A percentile compares a stretch with the other conserved stretches of the same genome.
Evolutionary conservation across 2,888 invertebrate species (phyloP).

Genomic region (Lithophane semibrunnea): DNA sequence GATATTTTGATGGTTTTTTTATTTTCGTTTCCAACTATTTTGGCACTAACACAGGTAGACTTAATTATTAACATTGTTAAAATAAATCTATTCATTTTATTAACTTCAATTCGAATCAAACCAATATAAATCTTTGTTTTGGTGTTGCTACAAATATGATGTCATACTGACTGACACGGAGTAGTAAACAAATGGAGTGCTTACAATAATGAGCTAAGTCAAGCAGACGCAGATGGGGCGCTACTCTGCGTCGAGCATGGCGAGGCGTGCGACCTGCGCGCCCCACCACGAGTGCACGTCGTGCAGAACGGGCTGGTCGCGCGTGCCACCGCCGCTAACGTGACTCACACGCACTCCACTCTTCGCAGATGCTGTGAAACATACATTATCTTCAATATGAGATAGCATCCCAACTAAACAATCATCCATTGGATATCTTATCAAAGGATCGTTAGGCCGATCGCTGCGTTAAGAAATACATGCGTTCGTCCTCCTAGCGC

Average conservation of each 20-base stretch:
- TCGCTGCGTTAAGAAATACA: background rate
- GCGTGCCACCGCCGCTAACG: constrained; percentile 49
- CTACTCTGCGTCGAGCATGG: constrained; percentile 83
- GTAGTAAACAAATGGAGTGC: constrained; percentile 10
- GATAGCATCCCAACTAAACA: background rate
- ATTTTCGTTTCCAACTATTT: constrained; percentile 48
- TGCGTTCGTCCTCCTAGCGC: background rate
- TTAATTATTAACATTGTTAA: constrained; percentile 33
- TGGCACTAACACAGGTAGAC: constrained; percentile 57
- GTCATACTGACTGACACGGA: background rate
- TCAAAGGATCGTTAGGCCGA: background rate
- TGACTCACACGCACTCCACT: constrained; percentile 70
- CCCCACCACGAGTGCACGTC: constrained; percentile 97
- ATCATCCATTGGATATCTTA: constrained; percentile 1
- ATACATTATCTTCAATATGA: background rate
- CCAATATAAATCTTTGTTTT: background rate
- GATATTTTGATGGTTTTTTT: constrained; percentile 14
- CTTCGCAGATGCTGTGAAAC: constrained; percentile 71
- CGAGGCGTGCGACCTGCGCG: constrained; percentile 91
- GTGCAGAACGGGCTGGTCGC: constrained; percentile 87
- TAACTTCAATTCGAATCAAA: constrained; percentile 14
- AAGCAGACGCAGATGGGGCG: too few species aligned
- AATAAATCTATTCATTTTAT: constrained; percentile 29
- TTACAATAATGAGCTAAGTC: background rate
- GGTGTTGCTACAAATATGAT: constrained; percentile 12